phyloP scores from a whole-genome alignment of 1,140 invertebrate species.

The Manduca sexta region DNA sequence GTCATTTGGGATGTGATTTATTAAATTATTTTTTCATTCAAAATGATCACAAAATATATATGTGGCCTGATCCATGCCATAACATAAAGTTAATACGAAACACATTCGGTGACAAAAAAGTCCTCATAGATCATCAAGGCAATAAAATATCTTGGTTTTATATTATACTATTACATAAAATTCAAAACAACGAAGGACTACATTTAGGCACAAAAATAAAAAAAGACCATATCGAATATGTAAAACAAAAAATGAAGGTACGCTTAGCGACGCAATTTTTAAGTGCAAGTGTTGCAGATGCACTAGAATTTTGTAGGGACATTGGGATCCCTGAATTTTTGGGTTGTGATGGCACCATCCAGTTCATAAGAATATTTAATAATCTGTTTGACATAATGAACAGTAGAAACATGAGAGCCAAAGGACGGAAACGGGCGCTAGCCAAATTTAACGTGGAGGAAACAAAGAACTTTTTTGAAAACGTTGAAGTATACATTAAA shows the following conservation, averaged over 20 bases:
- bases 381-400: conserved; percentile 39
- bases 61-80: conserved; percentile 36
- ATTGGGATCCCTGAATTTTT: too few species aligned
- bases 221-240: conserved; percentile 28
- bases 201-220: conserved; percentile 37
- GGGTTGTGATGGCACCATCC: conserved; percentile 11
- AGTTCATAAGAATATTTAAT: conserved; percentile 31
- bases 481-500: too few species aligned
- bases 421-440: conserved; percentile 10
- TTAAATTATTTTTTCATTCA: too few species aligned
- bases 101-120: conserved; percentile 27
- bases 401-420: conserved; percentile 17
- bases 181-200: conserved; percentile 28
- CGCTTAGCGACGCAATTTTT: conserved; percentile 32
- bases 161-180: conserved; percentile 24
- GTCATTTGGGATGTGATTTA: too few species aligned
- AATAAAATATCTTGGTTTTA: conserved; percentile 25
- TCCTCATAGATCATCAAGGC: conserved; percentile 27
- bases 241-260: conserved; percentile 44
- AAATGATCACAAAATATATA: too few species aligned
- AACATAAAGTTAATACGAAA: conserved; percentile 45
- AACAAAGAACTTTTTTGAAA: too few species aligned
- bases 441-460: too few species aligned
- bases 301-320: too few species aligned
- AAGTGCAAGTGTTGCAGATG: conserved; percentile 10